A percentile compares a stretch with the other conserved stretches of the same genome.
phyloP scores from a whole-genome alignment of 2,113 vertebrate species.

The Mohoua ochrocephala region DNA sequence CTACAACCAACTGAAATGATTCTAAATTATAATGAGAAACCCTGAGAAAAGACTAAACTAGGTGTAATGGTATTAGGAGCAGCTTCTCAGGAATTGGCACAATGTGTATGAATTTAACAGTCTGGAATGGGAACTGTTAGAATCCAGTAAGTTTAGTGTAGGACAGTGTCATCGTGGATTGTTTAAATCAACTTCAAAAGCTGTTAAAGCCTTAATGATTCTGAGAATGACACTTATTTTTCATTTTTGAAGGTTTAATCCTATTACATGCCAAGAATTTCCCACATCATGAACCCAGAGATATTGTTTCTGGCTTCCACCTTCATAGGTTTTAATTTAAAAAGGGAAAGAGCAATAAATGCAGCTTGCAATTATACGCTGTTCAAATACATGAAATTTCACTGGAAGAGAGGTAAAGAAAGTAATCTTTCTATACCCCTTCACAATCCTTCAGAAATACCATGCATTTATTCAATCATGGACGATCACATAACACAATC shows the following conservation, averaged over 20 bases:
- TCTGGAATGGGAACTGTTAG: background rate
- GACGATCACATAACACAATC: background rate
- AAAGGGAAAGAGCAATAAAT: background rate
- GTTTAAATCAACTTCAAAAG: conserved; percentile 3
- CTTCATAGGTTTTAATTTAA: background rate
- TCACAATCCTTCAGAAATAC: background rate
- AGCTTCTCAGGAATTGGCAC: background rate
- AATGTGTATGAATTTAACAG: background rate
- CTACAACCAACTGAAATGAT: background rate
- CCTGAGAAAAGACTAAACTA: background rate
- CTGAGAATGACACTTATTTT: background rate
- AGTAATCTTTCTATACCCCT: background rate
- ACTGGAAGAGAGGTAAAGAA: background rate
- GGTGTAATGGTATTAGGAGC: background rate
- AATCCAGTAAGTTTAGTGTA: background rate
- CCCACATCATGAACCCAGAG: background rate
- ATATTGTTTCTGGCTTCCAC: background rate
- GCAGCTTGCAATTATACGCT: background rate
- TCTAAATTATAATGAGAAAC: background rate
- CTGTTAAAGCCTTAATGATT: background rate
- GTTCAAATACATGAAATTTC: background rate
- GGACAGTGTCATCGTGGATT: background rate
- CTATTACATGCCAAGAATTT: background rate
- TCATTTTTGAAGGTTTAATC: background rate
- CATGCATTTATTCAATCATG: background rate